A percentile compares a stretch with the other conserved stretches of the same genome.
phyloP scores from a whole-genome alignment of 2,888 invertebrate species.

The Platycnemis pennipes region DNA sequence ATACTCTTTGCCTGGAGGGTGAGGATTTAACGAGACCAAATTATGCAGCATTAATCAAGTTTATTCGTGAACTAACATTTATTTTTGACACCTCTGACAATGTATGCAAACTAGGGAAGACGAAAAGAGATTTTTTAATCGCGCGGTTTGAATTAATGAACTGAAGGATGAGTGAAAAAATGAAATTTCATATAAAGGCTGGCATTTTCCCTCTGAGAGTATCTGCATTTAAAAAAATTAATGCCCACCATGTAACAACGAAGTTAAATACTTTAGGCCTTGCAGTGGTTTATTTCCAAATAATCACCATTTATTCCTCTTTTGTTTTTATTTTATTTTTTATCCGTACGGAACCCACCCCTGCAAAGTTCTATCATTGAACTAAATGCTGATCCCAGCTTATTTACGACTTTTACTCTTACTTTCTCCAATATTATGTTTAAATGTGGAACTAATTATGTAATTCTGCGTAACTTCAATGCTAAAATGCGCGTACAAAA shows the following conservation, averaged over 20 bases:
- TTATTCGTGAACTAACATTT: too few relatives aligned
- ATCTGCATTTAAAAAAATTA: not conserved
- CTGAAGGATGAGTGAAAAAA: not conserved
- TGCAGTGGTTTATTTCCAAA: not conserved
- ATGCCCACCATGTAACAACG: not conserved
- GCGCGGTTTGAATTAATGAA: too few relatives aligned
- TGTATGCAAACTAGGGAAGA: too few relatives aligned
- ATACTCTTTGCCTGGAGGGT: too few relatives aligned
- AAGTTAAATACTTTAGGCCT: not conserved
- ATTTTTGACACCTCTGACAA: too few relatives aligned
- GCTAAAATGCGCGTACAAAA: too few relatives aligned
- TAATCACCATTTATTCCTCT: not conserved
- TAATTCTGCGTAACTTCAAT: too few relatives aligned
- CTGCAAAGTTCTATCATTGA: not conserved
- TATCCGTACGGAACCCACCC: not conserved
- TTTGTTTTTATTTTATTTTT: not conserved
- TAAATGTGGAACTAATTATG: too few relatives aligned
- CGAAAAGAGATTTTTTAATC: too few relatives aligned
- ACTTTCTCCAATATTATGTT: not conserved
- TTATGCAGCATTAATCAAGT: too few relatives aligned
- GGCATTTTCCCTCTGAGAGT: not conserved
- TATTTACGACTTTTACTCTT: not conserved
- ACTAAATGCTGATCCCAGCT: not conserved
- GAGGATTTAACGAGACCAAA: too few relatives aligned
- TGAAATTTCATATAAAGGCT: not conserved